These are phyloP conservation scores for Pangasianodon hypophthalmus DNA, from an alignment of 2,113 vertebrate genomes.

Conservation along the genomic window DNA sequence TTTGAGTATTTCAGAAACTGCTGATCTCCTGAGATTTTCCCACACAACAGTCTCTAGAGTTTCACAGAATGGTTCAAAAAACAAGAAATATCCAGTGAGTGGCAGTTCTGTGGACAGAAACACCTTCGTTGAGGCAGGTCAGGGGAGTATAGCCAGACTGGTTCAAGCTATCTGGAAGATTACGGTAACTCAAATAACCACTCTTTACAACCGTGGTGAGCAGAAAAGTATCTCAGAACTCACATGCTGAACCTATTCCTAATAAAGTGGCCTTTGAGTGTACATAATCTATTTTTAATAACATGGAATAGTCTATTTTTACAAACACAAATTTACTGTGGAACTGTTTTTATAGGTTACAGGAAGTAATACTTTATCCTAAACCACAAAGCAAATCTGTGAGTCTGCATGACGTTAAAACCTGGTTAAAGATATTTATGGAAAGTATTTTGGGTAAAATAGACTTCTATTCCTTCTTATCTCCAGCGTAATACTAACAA, in stretches of 20 bases:
- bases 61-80: background rate
- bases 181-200: background rate
- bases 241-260: background rate
- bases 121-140: background rate
- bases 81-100: background rate
- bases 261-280: background rate
- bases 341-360: background rate
- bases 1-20: background rate
- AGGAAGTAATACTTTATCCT: background rate
- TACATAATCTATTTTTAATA: conserved; percentile 1
- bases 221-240: background rate
- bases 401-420: background rate
- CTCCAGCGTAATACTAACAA: background rate
- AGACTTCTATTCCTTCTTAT: background rate
- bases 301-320: background rate
- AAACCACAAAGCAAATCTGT: conserved; percentile 1
- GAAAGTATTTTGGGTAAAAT: background rate
- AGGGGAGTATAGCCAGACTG: background rate
- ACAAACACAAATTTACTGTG: background rate
- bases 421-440: background rate
- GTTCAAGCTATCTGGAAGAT: background rate
- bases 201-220: background rate
- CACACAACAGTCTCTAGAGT: background rate
- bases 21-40: background rate
- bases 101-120: background rate